Conservation (phyloP, 2,797 vertebrate genomes). For the Somateria mollissima region DNA sequence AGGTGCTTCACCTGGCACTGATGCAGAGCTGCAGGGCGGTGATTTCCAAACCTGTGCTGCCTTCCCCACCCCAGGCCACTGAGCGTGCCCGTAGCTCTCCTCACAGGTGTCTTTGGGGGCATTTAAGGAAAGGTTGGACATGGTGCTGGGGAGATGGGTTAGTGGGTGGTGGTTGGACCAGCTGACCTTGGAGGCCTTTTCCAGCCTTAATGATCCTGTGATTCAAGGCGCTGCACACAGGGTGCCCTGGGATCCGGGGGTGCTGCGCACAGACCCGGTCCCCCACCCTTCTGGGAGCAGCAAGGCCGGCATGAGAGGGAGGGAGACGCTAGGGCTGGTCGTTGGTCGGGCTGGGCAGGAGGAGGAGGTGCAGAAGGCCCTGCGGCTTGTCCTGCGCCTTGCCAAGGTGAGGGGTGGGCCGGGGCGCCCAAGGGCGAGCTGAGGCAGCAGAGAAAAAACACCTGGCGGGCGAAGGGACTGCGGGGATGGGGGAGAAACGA, state of each 20-base stretch:
- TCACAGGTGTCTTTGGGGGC: not conserved
- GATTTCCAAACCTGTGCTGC: not conserved
- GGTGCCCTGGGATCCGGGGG: no score
- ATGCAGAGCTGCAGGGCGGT: not conserved
- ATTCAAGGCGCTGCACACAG: no score
- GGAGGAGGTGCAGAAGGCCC: fast-evolving
- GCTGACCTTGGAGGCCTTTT: no score
- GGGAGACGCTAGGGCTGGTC: not conserved
- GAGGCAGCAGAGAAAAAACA: not conserved
- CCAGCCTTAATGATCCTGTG: no score
- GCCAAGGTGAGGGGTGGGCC: not conserved
- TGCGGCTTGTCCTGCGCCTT: not conserved
- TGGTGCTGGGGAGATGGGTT: no score
- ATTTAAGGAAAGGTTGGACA: no score
- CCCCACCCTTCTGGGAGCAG: no score
- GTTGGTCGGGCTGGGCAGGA: no score
- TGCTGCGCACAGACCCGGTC: no score
- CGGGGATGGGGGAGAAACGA: not conserved
- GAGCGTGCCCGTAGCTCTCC: fast-evolving
- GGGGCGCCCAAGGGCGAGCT: not conserved
- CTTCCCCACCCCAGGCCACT: not conserved
- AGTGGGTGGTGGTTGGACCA: no score
- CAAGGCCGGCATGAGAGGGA: not conserved
- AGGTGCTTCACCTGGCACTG: not conserved
- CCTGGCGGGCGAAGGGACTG: not conserved